Percentiles rank a stretch among this genome's conserved stretches.
Conservation (phyloP, 2,888 invertebrate species). For the Artemia sinica region DNA sequence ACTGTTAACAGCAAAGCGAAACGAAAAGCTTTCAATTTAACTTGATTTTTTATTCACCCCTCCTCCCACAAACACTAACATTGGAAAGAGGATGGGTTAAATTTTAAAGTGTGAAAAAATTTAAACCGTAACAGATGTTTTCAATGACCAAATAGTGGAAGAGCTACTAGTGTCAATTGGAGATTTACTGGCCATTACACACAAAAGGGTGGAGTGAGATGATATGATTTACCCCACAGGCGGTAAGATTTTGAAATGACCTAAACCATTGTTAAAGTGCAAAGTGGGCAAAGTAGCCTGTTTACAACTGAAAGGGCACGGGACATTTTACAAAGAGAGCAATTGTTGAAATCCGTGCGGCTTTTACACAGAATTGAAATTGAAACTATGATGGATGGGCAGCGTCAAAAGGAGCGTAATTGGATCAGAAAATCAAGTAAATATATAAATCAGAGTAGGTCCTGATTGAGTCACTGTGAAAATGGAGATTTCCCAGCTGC, state of each 20-base stretch:
- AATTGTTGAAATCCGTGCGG: neutral
- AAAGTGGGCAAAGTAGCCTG: conserved; percentile 6
- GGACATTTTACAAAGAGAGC: neutral
- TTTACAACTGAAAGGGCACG: conserved; percentile 11
- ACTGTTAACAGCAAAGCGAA: too few relatives aligned
- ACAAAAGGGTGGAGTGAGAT: conserved; percentile 6
- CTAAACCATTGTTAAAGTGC: conserved; percentile 7
- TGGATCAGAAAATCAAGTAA: too few relatives aligned
- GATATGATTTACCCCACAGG: conserved; percentile 11
- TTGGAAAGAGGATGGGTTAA: neutral
- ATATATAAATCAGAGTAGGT: too few relatives aligned
- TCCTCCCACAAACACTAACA: too few relatives aligned
- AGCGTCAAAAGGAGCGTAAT: neutral
- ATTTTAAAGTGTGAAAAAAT: conserved; percentile 7
- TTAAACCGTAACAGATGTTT: neutral
- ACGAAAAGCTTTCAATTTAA: too few relatives aligned
- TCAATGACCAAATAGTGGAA: conserved; percentile 10
- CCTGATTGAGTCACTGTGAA: too few relatives aligned
- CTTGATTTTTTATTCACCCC: too few relatives aligned
- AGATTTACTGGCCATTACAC: conserved; percentile 14
- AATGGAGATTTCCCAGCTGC: too few relatives aligned
- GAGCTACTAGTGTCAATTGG: conserved; percentile 2
- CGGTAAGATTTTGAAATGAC: conserved; percentile 10
- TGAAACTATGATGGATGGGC: neutral
- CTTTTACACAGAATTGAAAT: conserved; percentile 4